These are phyloP conservation scores for Aythya baeri DNA, from an alignment of 2,113 vertebrate species.

Conservation along the genomic window DNA sequence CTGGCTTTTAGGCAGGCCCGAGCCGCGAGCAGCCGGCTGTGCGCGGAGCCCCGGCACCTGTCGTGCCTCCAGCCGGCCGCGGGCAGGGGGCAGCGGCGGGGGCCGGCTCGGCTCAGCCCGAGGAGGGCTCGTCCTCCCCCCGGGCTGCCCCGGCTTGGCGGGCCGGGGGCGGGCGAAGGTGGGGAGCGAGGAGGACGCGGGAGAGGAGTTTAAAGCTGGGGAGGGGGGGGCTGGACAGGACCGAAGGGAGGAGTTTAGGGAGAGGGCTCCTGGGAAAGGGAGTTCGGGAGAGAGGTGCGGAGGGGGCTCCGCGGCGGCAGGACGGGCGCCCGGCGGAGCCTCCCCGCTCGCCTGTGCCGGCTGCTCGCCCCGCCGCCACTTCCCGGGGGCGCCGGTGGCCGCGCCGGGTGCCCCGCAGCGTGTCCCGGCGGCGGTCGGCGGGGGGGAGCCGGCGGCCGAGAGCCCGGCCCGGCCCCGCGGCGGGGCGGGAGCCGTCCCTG, in stretches of 20 bases:
- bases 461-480: not conserved
- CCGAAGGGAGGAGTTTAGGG: not conserved
- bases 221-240: not conserved
- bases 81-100: not conserved
- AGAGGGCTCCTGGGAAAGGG: not conserved
- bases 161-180: not conserved
- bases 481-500: not conserved
- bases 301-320: not conserved
- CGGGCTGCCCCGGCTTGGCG: not conserved
- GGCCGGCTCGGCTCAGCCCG: not conserved
- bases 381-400: not conserved
- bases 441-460: too few relatives aligned
- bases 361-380: not conserved
- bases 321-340: not conserved
- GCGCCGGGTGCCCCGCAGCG: too few relatives aligned
- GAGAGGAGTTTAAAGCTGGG: not conserved
- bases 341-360: not conserved
- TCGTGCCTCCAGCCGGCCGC: constrained; percentile 6
- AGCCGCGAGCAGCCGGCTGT: too few relatives aligned
- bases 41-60: not conserved
- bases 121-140: not conserved
- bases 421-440: too few relatives aligned
- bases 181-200: not conserved
- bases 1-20: too few relatives aligned
- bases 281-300: not conserved